These are phyloP conservation scores for Corythornis vintsioides DNA, from an alignment of 2,113 vertebrate species.

Conservation along the genomic window DNA sequence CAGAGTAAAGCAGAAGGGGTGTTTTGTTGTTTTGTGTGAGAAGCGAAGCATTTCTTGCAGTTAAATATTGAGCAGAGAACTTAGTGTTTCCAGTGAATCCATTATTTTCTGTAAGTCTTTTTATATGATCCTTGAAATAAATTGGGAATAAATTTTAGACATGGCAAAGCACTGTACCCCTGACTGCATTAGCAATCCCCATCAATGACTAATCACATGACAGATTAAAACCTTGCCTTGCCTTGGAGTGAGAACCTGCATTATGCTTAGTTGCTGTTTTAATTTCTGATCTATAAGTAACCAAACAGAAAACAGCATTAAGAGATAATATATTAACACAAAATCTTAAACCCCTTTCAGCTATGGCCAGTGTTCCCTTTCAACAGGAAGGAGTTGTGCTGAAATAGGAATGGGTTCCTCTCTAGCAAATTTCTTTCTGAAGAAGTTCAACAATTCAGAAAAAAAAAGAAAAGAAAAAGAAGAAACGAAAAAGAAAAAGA, in stretches of 20 bases:
- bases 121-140: not conserved
- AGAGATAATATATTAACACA: not conserved
- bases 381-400: not conserved
- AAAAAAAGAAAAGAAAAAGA: not conserved
- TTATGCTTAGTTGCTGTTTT: not conserved
- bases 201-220: not conserved
- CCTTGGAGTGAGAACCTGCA: not conserved
- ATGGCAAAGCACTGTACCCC: not conserved
- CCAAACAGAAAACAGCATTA: not conserved
- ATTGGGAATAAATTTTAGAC: not conserved
- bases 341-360: not conserved
- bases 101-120: not conserved
- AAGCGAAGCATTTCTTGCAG: not conserved
- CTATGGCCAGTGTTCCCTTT: not conserved
- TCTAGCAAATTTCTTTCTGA: not conserved
- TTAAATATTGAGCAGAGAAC: not conserved
- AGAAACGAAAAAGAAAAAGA: not conserved
- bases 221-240: not conserved
- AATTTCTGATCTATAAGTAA: not conserved
- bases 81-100: slow-evolving; percentile 10
- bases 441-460: not conserved
- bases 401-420: not conserved
- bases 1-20: not conserved
- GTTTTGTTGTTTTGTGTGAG: not conserved
- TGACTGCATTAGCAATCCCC: not conserved